Conservation (phyloP, 2,113 vertebrate species). For the Corydoras sp. region DNA sequence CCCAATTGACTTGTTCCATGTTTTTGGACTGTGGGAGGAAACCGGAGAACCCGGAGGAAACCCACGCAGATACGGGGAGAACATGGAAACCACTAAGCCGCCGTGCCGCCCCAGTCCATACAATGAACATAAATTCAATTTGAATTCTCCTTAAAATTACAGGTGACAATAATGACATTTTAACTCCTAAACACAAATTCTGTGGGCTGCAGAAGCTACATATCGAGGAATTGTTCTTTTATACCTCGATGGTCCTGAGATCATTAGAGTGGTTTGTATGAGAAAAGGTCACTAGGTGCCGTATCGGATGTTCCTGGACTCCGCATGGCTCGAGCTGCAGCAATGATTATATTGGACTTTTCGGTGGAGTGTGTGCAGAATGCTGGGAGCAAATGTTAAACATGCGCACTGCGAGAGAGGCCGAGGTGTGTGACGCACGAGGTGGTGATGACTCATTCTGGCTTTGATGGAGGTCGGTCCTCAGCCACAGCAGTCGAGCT, state of each 20-base stretch:
- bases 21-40: too few species aligned
- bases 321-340: not conserved
- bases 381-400: conserved; percentile 24
- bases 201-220: too few species aligned
- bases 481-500: conserved; percentile 10
- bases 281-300: not conserved
- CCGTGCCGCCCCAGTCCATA: too few species aligned
- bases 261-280: not conserved
- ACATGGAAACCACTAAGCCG: too few species aligned
- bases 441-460: conserved; percentile 40
- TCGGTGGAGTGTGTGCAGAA: not conserved
- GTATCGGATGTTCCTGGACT: not conserved
- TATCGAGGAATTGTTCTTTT: too few species aligned
- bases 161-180: too few species aligned
- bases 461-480: conserved; percentile 33
- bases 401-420: conserved; percentile 13
- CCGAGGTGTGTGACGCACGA: conserved; percentile 36
- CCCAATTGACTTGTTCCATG: too few species aligned
- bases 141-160: too few species aligned
- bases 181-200: too few species aligned
- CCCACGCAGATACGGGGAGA: too few species aligned
- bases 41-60: too few species aligned
- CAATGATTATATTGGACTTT: conserved; percentile 10
- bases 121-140: too few species aligned
- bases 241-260: not conserved